phyloP scores from a whole-genome alignment of 2,797 vertebrate genomes.

The Pseudotriccus pelzelni region DNA sequence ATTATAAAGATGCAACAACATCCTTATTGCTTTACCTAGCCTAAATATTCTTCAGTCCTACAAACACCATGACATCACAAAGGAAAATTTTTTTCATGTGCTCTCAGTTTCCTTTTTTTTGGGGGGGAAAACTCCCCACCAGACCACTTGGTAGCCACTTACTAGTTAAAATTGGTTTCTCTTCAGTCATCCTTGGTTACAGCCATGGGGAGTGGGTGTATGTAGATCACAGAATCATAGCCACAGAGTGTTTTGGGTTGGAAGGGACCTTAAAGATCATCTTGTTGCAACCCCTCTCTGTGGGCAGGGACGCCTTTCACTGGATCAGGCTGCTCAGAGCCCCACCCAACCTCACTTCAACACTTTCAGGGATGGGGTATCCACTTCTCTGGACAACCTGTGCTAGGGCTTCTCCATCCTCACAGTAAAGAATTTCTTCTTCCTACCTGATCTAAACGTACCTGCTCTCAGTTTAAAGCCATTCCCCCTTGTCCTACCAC shows the following conservation, averaged over 20 bases:
- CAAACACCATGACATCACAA: not conserved
- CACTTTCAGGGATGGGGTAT: not conserved
- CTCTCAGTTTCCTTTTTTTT: not conserved
- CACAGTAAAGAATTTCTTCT: not conserved
- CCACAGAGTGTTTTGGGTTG: not conserved
- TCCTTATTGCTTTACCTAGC: not conserved
- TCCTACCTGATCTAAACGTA: not conserved
- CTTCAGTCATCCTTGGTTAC: not conserved
- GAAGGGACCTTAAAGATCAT: not conserved
- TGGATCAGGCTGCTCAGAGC: not conserved
- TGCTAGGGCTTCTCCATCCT: not conserved
- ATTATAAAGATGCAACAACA: not conserved
- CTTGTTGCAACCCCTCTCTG: not conserved
- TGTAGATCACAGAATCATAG: not conserved
- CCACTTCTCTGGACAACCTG: not conserved
- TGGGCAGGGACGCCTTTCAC: not conserved
- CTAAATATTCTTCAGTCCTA: not conserved
- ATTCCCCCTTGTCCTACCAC: not conserved
- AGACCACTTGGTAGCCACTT: not conserved
- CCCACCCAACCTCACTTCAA: not conserved
- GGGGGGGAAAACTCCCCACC: accelerated
- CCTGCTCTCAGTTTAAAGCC: not conserved
- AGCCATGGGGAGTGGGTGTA: not conserved
- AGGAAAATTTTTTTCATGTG: not conserved
- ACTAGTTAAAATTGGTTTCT: not conserved